These are phyloP conservation scores for Cynopterus sphinx DNA, from an alignment of 2,797 vertebrate species.

Conservation along the genomic window DNA sequence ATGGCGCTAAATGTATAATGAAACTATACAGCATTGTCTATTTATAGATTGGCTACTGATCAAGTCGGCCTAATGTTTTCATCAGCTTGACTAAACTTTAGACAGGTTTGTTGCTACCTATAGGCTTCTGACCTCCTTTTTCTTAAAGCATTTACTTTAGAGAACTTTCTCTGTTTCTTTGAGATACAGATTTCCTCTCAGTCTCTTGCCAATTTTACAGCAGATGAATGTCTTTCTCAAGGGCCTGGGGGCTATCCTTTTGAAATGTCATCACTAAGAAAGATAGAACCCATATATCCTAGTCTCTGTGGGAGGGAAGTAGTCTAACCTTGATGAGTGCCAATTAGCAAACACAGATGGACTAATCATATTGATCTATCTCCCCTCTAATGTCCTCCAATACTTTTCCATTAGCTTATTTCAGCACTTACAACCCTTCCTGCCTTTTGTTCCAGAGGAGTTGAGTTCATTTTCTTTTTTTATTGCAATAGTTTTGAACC, in stretches of 20 bases:
- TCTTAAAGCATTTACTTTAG: not conserved
- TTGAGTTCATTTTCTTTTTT: not conserved
- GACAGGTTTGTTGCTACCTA: not conserved
- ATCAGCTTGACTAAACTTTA: not conserved
- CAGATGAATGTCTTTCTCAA: not conserved
- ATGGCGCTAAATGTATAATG: not conserved
- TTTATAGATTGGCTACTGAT: not conserved
- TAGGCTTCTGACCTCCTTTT: not conserved
- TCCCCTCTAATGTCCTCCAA: not conserved
- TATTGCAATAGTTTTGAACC: not conserved
- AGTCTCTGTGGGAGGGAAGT: not conserved
- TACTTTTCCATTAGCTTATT: not conserved
- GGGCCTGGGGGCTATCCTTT: not conserved
- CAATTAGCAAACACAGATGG: not conserved
- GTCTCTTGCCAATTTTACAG: not conserved
- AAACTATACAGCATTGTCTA: not conserved
- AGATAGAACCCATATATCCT: not conserved
- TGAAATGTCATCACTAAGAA: not conserved
- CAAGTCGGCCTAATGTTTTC: not conserved
- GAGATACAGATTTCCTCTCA: not conserved
- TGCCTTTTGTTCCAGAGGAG: not conserved
- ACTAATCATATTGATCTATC: not conserved
- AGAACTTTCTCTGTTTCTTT: constrained; percentile 6
- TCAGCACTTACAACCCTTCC: not conserved
- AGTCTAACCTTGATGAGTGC: not conserved